Evolutionary conservation across 2,797 vertebrate species (phyloP).

Genomic region (Silurus lanzhouensis): DNA sequence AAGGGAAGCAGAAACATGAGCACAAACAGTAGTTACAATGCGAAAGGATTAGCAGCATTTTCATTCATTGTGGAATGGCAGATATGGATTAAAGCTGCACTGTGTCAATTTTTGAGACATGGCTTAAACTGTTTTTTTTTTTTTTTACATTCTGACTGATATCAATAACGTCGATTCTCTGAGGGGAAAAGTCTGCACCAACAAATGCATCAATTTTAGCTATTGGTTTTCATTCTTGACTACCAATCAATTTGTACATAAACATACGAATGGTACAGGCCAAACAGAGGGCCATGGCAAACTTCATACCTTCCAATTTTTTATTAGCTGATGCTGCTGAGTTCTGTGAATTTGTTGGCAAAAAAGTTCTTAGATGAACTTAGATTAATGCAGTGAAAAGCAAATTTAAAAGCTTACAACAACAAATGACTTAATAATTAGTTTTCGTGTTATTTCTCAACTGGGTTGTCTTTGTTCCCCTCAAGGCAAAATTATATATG

Average conservation of each 20-base stretch:
- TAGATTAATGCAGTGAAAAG: neutral
- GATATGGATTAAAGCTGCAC: constrained; percentile 41
- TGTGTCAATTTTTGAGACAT: neutral
- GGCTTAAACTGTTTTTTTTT: neutral
- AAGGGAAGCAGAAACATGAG: constrained; percentile 54
- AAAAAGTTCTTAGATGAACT: neutral
- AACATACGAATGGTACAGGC: neutral
- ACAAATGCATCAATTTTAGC: neutral
- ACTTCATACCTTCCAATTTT: neutral
- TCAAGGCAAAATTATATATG: neutral
- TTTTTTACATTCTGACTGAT: constrained; percentile 8
- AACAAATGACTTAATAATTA: neutral
- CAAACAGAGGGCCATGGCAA: neutral
- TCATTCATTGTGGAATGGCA: constrained; percentile 48
- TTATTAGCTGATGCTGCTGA: neutral
- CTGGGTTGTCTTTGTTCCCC: neutral
- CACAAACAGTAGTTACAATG: constrained; percentile 51
- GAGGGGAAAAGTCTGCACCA: neutral
- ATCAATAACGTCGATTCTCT: neutral
- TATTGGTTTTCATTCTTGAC: neutral
- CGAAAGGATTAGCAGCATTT: constrained; percentile 57
- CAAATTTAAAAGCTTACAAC: neutral
- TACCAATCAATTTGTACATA: neutral
- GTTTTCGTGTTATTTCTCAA: neutral
- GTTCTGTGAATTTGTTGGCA: neutral